phyloP scores from a whole-genome alignment of 2,113 vertebrate species.

The Rynchops niger region DNA sequence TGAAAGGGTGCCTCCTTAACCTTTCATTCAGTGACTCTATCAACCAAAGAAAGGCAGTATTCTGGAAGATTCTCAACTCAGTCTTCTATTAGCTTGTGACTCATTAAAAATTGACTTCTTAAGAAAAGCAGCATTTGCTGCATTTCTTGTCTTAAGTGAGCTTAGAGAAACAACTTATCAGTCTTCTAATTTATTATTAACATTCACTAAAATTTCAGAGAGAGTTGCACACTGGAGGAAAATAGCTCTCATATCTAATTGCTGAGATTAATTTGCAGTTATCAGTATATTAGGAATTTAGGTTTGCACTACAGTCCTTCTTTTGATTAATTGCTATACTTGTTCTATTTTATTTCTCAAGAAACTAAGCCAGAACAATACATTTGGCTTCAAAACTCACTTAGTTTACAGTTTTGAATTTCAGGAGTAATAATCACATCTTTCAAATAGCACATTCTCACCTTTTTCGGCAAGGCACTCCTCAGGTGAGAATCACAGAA shows the following conservation, averaged over 20 bases:
- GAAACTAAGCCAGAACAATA: background rate
- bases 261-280: conserved; percentile 8
- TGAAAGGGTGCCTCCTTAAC: background rate
- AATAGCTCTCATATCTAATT: background rate
- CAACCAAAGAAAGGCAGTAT: background rate
- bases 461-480: background rate
- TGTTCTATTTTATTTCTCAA: background rate
- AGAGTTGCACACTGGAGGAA: background rate
- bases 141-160: background rate
- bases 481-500: background rate
- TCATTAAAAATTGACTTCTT: background rate
- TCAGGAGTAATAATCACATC: background rate
- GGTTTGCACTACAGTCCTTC: background rate
- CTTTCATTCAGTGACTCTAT: background rate
- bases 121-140: background rate
- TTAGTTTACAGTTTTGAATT: background rate
- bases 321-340: background rate
- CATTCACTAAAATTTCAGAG: background rate
- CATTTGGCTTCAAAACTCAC: background rate
- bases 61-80: background rate
- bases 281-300: background rate
- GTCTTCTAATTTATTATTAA: background rate
- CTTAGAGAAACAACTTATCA: background rate
- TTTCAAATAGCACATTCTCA: background rate
- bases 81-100: background rate